Conservation (phyloP, 2,888 invertebrate genomes). For the Catonia carolina region DNA sequence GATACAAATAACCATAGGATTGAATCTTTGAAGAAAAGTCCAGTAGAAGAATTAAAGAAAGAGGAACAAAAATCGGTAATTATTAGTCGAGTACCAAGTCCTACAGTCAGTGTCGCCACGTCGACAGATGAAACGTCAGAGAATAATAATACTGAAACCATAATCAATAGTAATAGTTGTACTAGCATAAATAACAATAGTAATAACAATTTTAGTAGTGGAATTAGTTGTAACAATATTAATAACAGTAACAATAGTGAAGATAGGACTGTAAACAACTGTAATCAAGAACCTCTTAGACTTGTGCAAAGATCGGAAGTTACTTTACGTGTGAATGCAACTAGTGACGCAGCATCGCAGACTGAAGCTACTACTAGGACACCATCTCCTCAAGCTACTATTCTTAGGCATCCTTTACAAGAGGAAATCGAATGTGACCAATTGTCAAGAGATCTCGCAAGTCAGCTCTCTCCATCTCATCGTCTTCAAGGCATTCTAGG, state of each 20-base stretch:
- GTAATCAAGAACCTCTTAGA: conserved; percentile 40
- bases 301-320: conserved; percentile 58
- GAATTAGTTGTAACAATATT: no score
- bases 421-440: conserved; percentile 76
- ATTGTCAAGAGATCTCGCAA: conserved; percentile 56
- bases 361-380: conserved; percentile 43
- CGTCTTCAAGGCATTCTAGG: conserved; percentile 59
- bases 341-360: conserved; percentile 54
- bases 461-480: conserved; percentile 55
- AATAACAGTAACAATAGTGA: no score
- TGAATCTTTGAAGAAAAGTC: no score
- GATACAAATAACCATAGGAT: not conserved
- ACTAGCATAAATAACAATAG: no score
- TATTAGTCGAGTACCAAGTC: not conserved
- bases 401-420: conserved; percentile 54
- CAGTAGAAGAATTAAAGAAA: not conserved
- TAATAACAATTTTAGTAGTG: no score
- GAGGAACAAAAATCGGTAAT: conserved; percentile 2
- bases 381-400: conserved; percentile 40
- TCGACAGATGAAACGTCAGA: not conserved
- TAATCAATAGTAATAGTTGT: not conserved
- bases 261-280: not conserved
- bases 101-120: conserved; percentile 8
- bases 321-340: conserved; percentile 55
- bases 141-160: not conserved